phyloP scores from a whole-genome alignment of 2,113 vertebrate species.

The Paradoxurus hermaphroditus region DNA sequence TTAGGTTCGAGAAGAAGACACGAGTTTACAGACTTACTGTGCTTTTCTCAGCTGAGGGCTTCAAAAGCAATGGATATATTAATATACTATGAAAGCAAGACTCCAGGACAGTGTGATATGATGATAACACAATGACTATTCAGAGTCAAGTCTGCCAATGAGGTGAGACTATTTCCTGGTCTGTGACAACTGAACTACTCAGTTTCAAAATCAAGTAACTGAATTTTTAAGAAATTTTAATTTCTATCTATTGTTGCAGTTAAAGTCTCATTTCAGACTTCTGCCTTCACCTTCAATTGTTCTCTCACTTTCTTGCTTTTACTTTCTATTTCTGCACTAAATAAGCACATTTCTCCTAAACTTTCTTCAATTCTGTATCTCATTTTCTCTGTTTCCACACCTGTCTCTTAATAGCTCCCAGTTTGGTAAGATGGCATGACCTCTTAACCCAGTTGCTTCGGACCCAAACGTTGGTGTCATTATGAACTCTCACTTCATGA shows the following conservation, averaged over 20 bases:
- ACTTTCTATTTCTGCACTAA: slow-evolving; percentile 4
- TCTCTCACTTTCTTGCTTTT: not conserved
- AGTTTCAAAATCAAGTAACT: slow-evolving; percentile 63
- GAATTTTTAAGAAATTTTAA: slow-evolving; percentile 62
- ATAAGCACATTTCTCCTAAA: not conserved
- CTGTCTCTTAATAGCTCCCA: not conserved
- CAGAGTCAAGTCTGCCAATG: slow-evolving; percentile 15
- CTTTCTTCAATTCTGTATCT: not conserved
- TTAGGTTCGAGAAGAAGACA: not conserved
- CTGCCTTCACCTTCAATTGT: not conserved
- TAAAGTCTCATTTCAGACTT: not conserved
- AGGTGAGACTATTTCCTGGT: slow-evolving; percentile 44
- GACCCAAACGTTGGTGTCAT: not conserved
- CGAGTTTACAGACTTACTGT: slow-evolving; percentile 43
- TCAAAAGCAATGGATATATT: slow-evolving; percentile 45
- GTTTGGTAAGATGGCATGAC: not conserved
- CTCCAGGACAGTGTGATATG: slow-evolving; percentile 23
- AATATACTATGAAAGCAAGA: slow-evolving; percentile 65
- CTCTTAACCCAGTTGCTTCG: no score
- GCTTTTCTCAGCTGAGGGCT: slow-evolving; percentile 43
- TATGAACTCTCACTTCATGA: not conserved
- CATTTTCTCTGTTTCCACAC: not conserved
- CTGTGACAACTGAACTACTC: slow-evolving; percentile 51
- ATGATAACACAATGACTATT: slow-evolving; percentile 35
- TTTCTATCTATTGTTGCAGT: slow-evolving; percentile 16